These are phyloP conservation scores for Hemicordylus capensis DNA, from an alignment of 2,113 vertebrate species.

Conservation along the genomic window DNA sequence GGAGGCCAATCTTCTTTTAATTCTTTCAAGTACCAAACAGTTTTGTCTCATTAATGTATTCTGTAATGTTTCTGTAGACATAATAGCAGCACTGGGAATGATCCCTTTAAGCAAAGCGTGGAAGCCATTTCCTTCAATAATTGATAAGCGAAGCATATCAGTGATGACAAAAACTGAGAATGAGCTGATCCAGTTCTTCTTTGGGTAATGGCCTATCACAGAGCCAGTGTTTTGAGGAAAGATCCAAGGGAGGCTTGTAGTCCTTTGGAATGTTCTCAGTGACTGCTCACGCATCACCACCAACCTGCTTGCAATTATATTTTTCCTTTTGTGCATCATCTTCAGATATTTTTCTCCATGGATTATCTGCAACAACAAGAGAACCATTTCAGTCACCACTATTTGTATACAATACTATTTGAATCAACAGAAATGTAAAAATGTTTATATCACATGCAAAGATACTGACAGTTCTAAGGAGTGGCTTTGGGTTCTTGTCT, in stretches of 20 bases:
- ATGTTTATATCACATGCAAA: background rate
- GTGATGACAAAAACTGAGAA: background rate
- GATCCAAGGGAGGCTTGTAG: background rate
- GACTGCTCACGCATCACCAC: background rate
- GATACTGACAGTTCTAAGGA: background rate
- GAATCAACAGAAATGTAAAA: background rate
- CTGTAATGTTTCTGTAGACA: background rate
- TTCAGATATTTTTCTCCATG: background rate
- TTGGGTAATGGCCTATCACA: background rate
- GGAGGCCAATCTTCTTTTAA: background rate
- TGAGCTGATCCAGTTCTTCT: background rate
- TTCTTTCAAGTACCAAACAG: background rate
- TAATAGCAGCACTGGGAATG: background rate
- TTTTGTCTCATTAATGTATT: background rate
- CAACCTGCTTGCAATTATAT: background rate
- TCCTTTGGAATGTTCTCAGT: background rate
- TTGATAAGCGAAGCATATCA: background rate
- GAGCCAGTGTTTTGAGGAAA: background rate
- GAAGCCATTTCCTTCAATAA: background rate
- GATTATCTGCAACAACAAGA: constrained; percentile 1
- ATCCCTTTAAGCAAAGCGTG: background rate
- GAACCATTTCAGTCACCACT: background rate
- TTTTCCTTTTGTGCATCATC: background rate
- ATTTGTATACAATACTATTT: background rate
- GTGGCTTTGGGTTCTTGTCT: background rate